Base-by-base conservation (phyloP, 2,797 vertebrate genomes). In the Buphagus erythrorhynchus region DNA sequence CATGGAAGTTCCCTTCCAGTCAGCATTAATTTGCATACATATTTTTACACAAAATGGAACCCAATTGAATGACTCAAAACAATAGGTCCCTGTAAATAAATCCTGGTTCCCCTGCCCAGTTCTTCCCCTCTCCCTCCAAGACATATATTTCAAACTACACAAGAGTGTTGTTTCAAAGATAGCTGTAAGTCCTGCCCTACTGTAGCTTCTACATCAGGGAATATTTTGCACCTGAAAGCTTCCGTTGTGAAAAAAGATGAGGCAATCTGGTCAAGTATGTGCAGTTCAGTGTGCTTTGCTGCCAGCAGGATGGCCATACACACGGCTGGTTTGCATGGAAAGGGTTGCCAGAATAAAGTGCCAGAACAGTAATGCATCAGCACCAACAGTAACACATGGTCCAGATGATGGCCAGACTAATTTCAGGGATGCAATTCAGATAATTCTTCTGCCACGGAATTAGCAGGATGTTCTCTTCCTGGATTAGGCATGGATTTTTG, bases 21-120 rank as follows among this genome's bases (percentile, higher is more conserved):
- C 72, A 91, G 42, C 52, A 67, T 83, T 88, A 49, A 93, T 95
- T 93, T 95, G 66, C 82, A 61, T 85, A 63, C 38, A n/a, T 59
- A 36, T 79, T 93, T 86, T 80, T 77, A 46, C 43, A 80, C 57
- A 73, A 80, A 71, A 72, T 35, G 24, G 40, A 87, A 65, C 29
- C 8, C 17, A 71, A 40, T 18, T 68, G 66, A 91, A 54, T 55
- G 16, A n/a, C 42, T 69, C 38, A 16, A 62, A 91, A 77, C 45
- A 74, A 33, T 16, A 65, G 20, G 45, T 72, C n/a, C 79, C 62
- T 10, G 2, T 51, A 90, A 92, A 74, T 59, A 71, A 71, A 81
- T 76, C 42, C 28, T 49, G 26, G 46, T 40, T 40, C 45, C 49
- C 38, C 6, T 1, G 1, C 28, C 12, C 29, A 49, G 17, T 71